Evolutionary conservation across 2,113 vertebrate species (phyloP).

Genomic region (Corydoras sp.): DNA sequence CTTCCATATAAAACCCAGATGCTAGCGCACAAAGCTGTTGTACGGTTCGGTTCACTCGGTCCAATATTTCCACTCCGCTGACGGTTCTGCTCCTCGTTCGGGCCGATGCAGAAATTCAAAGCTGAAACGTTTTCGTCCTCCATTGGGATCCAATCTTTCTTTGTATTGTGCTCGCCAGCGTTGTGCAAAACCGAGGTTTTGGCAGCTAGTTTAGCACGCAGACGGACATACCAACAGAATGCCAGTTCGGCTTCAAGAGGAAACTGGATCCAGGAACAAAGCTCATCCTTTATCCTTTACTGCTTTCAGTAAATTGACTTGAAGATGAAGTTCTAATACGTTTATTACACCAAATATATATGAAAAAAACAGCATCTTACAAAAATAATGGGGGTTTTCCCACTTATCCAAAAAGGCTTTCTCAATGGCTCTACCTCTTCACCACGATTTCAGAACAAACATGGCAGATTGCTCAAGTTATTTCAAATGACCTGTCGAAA

Average conservation of each 20-base stretch:
- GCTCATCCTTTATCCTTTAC: constrained; percentile 86
- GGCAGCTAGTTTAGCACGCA: constrained; percentile 72
- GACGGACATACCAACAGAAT: constrained; percentile 60
- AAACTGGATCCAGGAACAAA: constrained; percentile 83
- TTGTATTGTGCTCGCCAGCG: constrained; percentile 69
- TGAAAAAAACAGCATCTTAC: constrained; percentile 82
- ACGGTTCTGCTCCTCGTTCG: constrained; percentile 67
- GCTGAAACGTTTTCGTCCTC: constrained; percentile 36
- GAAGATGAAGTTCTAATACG: constrained; percentile 84
- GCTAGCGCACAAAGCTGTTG: constrained; percentile 80
- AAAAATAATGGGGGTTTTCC: constrained; percentile 85
- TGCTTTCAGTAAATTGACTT: constrained; percentile 92
- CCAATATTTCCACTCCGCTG: constrained; percentile 70
- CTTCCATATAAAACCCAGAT: constrained; percentile 91
- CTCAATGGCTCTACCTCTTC: constrained; percentile 99
- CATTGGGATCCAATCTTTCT: too few species aligned
- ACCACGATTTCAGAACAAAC: constrained; percentile 90
- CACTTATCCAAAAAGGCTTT: constrained; percentile 97
- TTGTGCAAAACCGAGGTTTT: constrained; percentile 83
- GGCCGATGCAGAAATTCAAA: constrained; percentile 67
- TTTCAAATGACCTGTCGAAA: constrained; percentile 84
- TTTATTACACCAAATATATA: constrained; percentile 94
- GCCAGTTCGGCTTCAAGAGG: constrained; percentile 74
- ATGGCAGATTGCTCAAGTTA: constrained; percentile 92
- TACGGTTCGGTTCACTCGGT: constrained; percentile 76